These are phyloP conservation scores for Lates calcarifer DNA, from an alignment of 2,113 vertebrate species.

Conservation along the genomic window DNA sequence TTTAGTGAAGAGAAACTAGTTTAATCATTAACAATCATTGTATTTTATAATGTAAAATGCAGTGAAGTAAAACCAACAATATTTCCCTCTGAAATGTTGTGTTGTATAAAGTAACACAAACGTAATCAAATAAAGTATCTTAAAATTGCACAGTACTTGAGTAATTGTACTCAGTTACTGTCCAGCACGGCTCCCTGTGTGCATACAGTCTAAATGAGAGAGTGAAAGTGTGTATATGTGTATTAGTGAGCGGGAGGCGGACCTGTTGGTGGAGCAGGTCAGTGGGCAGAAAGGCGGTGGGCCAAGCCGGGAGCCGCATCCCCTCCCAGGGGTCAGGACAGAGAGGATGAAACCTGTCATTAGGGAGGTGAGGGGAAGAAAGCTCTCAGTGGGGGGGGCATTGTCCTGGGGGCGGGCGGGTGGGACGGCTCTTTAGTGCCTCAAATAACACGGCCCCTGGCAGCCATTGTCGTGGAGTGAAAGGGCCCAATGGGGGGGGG, in stretches of 20 bases:
- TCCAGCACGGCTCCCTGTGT: background rate
- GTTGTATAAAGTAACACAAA: background rate
- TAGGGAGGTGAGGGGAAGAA: conserved; percentile 85
- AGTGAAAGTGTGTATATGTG: conserved; percentile 69
- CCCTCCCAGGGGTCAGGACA: conserved; percentile 77
- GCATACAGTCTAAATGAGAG: background rate
- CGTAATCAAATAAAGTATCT: background rate
- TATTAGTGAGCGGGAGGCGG: conserved; percentile 64
- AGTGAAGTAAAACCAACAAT: background rate
- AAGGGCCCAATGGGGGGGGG: conserved; percentile 73
- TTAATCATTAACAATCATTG: no score
- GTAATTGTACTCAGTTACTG: background rate
- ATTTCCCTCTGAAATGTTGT: background rate
- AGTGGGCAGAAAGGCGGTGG: conserved; percentile 78
- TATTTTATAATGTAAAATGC: no score
- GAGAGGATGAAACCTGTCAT: conserved; percentile 88
- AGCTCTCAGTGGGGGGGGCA: conserved; percentile 77
- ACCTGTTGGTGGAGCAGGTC: conserved; percentile 46
- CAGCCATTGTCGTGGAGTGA: conserved; percentile 83
- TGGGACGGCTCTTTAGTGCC: conserved; percentile 84
- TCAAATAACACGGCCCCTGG: conserved; percentile 85
- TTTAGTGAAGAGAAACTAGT: no score
- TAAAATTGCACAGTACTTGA: background rate
- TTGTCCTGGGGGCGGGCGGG: conserved; percentile 81
- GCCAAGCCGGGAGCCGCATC: conserved; percentile 53